Percentiles rank a stretch among this genome's conserved stretches.
Evolutionary conservation across 2,888 invertebrate species (phyloP).

Genomic region (Tetragnatha montana): DNA sequence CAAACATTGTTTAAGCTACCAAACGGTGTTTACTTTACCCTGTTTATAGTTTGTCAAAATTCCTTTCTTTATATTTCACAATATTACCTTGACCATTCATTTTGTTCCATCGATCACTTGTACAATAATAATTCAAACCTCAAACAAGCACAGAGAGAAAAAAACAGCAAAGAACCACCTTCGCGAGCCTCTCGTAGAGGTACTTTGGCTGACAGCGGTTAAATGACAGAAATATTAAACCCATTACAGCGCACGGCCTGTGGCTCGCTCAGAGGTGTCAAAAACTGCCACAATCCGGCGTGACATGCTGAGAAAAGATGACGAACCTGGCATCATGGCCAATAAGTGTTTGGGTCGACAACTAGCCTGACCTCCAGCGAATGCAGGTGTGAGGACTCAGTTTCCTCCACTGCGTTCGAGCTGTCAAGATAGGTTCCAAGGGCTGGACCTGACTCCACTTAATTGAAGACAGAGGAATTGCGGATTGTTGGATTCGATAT

Average conservation of each 20-base stretch:
- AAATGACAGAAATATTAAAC: conserved; percentile 69
- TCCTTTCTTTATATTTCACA: too few species aligned
- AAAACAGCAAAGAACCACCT: neutral
- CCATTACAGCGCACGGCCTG: conserved; percentile 54
- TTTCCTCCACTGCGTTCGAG: conserved; percentile 47
- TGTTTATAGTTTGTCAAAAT: too few species aligned
- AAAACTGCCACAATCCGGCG: conserved; percentile 62
- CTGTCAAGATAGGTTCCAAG: conserved; percentile 60
- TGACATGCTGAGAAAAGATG: conserved; percentile 65
- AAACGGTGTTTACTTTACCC: too few species aligned
- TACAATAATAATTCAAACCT: too few species aligned
- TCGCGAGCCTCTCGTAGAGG: neutral
- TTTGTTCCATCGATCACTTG: too few species aligned
- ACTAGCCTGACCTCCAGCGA: conserved; percentile 66
- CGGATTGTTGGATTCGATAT: conserved; percentile 54
- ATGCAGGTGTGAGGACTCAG: conserved; percentile 68
- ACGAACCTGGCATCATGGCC: conserved; percentile 68
- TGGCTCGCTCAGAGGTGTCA: conserved; percentile 54
- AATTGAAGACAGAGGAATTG: conserved; percentile 63
- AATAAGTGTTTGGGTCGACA: conserved; percentile 68
- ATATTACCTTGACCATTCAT: too few species aligned
- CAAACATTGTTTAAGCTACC: too few species aligned
- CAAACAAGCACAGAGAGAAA: too few species aligned
- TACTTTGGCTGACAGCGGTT: conserved; percentile 1
- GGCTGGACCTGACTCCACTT: conserved; percentile 41